Conservation (phyloP, 2,797 vertebrate species). For the Danio choprae region DNA sequence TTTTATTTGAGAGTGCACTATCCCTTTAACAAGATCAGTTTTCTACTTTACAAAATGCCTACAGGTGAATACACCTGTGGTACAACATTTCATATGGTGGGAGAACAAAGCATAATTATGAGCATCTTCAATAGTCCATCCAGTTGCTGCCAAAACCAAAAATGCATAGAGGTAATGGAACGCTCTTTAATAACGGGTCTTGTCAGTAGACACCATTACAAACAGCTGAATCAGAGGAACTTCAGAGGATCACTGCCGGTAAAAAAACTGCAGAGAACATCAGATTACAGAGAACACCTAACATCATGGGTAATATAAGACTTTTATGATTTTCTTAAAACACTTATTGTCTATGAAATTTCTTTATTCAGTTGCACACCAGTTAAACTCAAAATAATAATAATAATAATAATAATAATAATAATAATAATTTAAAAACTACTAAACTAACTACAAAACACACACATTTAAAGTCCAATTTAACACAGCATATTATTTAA, state of each 20-base stretch:
- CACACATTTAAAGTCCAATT: neutral
- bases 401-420: neutral
- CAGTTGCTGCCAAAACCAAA: neutral
- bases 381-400: neutral
- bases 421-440: too few relatives aligned
- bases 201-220: neutral
- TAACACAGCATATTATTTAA: neutral
- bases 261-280: neutral
- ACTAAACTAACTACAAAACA: too few relatives aligned
- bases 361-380: neutral
- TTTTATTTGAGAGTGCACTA: too few relatives aligned
- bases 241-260: slow-evolving; percentile 9
- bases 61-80: neutral
- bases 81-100: neutral
- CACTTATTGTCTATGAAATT: neutral
- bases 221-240: slow-evolving; percentile 23
- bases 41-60: neutral
- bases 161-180: neutral
- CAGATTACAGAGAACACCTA: slow-evolving; percentile 12
- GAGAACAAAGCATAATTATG: neutral
- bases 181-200: slow-evolving; percentile 6
- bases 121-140: too few relatives aligned
- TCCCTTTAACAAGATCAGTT: neutral
- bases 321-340: neutral
- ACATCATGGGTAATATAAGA: neutral